phyloP scores from a whole-genome alignment of 2,888 invertebrate species.

The Caenorhabditis uteleia region DNA sequence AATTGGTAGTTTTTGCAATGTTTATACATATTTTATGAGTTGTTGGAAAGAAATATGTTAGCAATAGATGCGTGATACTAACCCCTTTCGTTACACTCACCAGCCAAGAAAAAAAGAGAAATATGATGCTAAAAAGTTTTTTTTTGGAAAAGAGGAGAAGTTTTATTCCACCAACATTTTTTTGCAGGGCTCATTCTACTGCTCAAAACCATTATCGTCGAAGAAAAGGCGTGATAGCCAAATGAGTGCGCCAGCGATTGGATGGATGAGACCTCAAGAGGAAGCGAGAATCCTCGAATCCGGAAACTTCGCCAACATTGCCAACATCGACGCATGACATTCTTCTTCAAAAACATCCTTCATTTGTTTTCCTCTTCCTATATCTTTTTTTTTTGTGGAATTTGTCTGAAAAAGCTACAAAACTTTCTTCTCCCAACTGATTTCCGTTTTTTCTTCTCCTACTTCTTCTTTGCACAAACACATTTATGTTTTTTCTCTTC shows the following conservation, averaged over 20 bases:
- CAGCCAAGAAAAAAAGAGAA: too few species aligned
- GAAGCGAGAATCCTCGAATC: constrained; percentile 31
- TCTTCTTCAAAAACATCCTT: not conserved
- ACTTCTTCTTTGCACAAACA: not conserved
- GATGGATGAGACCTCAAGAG: constrained; percentile 43
- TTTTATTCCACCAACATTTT: too few species aligned
- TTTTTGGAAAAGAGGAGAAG: not conserved
- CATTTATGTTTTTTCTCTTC: not conserved
- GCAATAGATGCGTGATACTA: too few species aligned
- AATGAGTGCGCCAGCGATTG: constrained; percentile 47
- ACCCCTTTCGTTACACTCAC: too few species aligned
- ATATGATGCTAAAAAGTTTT: constrained; percentile 10
- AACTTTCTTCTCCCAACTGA: too few species aligned
- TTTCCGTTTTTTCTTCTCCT: constrained; percentile 1
- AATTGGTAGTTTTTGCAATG: too few species aligned
- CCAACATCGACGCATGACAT: constrained; percentile 1
- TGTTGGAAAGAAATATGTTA: too few species aligned
- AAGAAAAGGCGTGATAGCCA: constrained; percentile 45
- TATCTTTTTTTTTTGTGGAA: not conserved
- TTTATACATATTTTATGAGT: too few species aligned
- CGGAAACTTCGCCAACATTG: constrained; percentile 26
- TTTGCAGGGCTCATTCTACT: constrained; percentile 51
- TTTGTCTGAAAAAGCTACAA: too few species aligned
- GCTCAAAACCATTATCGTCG: constrained; percentile 41
- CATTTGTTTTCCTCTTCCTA: constrained; percentile 6